Percentiles rank a stretch among this genome's conserved stretches.
These are phyloP conservation scores for Anolis carolinensis DNA, from an alignment of 2,113 vertebrate species.

Conservation along the genomic window DNA sequence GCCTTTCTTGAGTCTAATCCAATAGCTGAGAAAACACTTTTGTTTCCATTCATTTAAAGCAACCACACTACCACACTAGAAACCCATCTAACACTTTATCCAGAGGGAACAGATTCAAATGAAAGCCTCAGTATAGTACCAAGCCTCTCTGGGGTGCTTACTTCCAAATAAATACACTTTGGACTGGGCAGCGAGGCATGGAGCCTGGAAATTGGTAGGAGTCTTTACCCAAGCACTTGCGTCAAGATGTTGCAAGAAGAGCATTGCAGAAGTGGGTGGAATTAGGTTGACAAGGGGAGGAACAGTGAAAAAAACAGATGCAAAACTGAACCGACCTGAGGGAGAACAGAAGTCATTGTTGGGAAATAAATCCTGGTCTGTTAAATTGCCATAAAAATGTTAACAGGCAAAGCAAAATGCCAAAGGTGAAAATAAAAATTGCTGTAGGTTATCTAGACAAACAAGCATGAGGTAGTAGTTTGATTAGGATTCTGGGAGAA, in stretches of 20 bases:
- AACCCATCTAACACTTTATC: slow-evolving; percentile 53
- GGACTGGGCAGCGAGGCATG: neutral
- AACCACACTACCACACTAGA: too few relatives aligned
- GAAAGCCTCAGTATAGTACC: slow-evolving; percentile 40
- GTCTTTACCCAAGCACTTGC: neutral
- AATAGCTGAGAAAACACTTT: slow-evolving; percentile 53
- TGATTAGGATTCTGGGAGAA: too few relatives aligned
- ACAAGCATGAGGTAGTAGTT: too few relatives aligned
- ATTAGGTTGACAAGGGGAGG: slow-evolving; percentile 33
- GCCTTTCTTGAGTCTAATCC: slow-evolving; percentile 52
- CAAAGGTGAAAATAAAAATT: slow-evolving; percentile 42
- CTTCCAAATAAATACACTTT: neutral
- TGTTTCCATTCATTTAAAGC: slow-evolving; percentile 45
- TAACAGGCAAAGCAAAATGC: neutral
- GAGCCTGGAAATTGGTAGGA: slow-evolving; percentile 26
- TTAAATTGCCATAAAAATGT: slow-evolving; percentile 16
- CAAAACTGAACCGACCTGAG: neutral
- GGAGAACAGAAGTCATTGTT: slow-evolving; percentile 25
- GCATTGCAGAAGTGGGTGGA: slow-evolving; percentile 26
- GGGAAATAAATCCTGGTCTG: slow-evolving; percentile 31
- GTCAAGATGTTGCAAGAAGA: neutral
- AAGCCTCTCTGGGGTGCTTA: slow-evolving; percentile 38
- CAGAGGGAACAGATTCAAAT: slow-evolving; percentile 53
- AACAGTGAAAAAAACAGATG: slow-evolving; percentile 9
- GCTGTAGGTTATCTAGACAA: neutral